Conservation (phyloP, 2,797 vertebrate species). For the Danio choprae region DNA sequence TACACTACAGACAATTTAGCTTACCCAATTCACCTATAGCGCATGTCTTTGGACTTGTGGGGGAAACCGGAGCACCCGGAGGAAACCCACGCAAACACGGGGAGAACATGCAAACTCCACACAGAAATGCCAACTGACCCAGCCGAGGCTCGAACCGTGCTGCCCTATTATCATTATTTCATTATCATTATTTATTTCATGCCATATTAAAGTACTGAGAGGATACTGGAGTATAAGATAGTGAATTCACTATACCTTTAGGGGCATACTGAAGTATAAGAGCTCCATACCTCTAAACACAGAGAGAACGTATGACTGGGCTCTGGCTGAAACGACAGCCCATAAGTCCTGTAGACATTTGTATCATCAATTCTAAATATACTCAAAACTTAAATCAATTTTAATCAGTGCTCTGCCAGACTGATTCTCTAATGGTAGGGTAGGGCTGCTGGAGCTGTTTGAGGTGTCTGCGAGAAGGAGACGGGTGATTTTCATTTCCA, state of each 20-base stretch:
- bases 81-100: too few species aligned
- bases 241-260: too few species aligned
- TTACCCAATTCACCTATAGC: too few species aligned
- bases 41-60: too few species aligned
- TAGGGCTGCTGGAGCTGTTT: constrained; percentile 29
- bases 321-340: constrained; percentile 63
- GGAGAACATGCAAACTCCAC: too few species aligned
- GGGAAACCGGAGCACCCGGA: too few species aligned
- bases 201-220: constrained; percentile 33
- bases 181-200: too few species aligned
- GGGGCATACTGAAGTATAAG: too few species aligned
- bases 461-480: constrained; percentile 38
- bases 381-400: constrained; percentile 73
- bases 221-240: constrained; percentile 35
- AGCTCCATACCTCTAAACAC: constrained; percentile 62
- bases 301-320: constrained; percentile 64
- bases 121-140: too few species aligned
- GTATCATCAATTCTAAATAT: constrained; percentile 73
- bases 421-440: constrained; percentile 61
- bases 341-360: constrained; percentile 73
- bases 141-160: too few species aligned
- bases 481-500: constrained; percentile 48
- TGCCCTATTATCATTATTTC: too few species aligned
- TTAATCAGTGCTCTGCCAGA: constrained; percentile 64
- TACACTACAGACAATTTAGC: too few species aligned